Percentiles rank a stretch among this genome's conserved stretches.
phyloP scores from a whole-genome alignment of 2,113 vertebrate genomes.

The Phalacrocorax pelagicus region DNA sequence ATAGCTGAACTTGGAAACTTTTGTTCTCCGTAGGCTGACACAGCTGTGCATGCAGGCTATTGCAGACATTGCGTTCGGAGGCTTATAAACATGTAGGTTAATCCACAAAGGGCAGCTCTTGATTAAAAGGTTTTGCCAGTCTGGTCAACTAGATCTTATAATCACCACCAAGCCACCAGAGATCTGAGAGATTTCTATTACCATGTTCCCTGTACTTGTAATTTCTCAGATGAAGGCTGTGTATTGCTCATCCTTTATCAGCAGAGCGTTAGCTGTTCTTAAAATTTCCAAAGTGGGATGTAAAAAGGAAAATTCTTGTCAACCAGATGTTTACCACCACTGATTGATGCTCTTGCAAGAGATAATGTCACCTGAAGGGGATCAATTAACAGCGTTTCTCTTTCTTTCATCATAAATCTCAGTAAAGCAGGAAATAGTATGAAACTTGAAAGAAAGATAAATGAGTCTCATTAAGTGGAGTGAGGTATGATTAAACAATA shows the following conservation, averaged over 20 bases:
- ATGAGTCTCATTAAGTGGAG: constrained; percentile 6
- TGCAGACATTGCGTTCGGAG: accelerated
- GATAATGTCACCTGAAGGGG: constrained; percentile 11
- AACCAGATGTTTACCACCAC: background rate
- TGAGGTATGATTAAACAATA: constrained; percentile 25
- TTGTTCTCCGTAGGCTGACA: background rate
- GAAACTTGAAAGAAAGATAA: constrained; percentile 37
- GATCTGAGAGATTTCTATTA: background rate
- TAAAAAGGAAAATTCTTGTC: background rate
- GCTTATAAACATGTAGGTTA: background rate
- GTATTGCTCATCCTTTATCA: background rate
- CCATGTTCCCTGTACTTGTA: background rate
- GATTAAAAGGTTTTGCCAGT: background rate
- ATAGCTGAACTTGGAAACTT: background rate
- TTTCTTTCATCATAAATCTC: constrained; percentile 21
- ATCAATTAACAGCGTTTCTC: constrained; percentile 2
- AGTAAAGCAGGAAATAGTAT: constrained; percentile 14
- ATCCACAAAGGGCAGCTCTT: background rate
- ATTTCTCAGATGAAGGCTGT: background rate
- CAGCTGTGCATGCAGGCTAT: accelerated
- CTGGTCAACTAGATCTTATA: background rate
- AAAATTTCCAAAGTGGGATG: background rate
- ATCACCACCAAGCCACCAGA: background rate
- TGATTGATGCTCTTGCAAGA: background rate
- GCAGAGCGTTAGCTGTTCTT: background rate